Evolutionary conservation across 2,113 vertebrate genomes (phyloP), one percentile per base, ranked within the genome.

Genomic region (Xenopus laevis): DNA sequence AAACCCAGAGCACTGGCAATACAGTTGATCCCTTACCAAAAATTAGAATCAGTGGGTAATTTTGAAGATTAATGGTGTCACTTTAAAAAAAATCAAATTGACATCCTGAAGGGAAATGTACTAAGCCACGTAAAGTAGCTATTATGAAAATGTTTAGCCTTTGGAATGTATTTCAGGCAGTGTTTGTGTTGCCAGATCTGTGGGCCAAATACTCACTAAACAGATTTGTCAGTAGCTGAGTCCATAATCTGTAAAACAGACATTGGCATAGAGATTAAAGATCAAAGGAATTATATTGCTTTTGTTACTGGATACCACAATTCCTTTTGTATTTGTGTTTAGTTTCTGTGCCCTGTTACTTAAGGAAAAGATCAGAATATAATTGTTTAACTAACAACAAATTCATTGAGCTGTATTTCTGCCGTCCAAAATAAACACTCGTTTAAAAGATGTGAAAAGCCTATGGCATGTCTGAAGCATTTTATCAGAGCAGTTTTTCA

Each of bases 161-260:
- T 92, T 89, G 86, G 86, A 92, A 89, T 89, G 79, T 80, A 86
- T 90, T 91, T 89, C 89, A 92, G 85, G 91, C 83, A 90, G 89
- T 82, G 50, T 87, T 83, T 85, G 81, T 77, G 70, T 85, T 91
- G 93, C 93, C 93, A 94, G 89, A 85, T 91, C 94, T 92, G 90
- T 90, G 89, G 92, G 93, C 91, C 90, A 92, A 90, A 93, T 93
- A 92, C 84, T 88, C 89, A 85, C 92, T 94, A 92, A 94, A 90
- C 90, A 89, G 89, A 93, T 91, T 93, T 93, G 92, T 95, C 91
- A 94, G 91, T 87, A 91, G 86, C 90, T 89, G 87, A 91, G 87
- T 89, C 91, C 89, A 84, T 93, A 93, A 95, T 93, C 92, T 93
- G 88, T 91, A 89, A 92, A 92, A 89, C 89, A 94, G 94, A 90